Conservation (phyloP, 2,113 vertebrate genomes). For the Megalops atlanticus region DNA sequence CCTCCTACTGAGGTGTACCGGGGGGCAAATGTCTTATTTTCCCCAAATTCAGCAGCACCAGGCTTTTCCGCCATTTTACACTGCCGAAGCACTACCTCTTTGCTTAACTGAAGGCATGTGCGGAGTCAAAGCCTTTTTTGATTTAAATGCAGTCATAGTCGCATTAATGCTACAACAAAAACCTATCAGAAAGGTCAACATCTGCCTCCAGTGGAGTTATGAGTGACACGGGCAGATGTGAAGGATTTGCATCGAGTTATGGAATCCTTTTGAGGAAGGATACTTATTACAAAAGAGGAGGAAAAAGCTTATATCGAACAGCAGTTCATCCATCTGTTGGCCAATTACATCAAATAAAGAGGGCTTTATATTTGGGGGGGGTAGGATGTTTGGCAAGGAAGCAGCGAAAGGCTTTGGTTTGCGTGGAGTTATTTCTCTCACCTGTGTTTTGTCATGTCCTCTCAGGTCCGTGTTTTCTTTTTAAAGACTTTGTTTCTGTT, state of each 20-base stretch:
- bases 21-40: slow-evolving; percentile 10
- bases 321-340: not conserved
- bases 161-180: not conserved
- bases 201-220: not conserved
- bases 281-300: not conserved
- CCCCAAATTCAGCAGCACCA: not conserved
- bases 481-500: not conserved
- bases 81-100: not conserved
- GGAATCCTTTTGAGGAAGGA: not conserved
- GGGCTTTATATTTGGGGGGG: not conserved
- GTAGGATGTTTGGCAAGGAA: not conserved
- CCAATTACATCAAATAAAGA: not conserved
- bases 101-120: not conserved
- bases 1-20: slow-evolving; percentile 6
- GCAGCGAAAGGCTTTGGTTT: not conserved
- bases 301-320: not conserved
- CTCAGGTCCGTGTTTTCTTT: not conserved
- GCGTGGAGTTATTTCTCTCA: not conserved
- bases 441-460: not conserved
- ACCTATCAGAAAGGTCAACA: not conserved
- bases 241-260: not conserved
- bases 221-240: not conserved
- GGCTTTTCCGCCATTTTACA: not conserved
- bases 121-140: no score
- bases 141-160: not conserved